Conservation (phyloP, 1,140 invertebrate genomes). For the Laupala kohalensis region DNA sequence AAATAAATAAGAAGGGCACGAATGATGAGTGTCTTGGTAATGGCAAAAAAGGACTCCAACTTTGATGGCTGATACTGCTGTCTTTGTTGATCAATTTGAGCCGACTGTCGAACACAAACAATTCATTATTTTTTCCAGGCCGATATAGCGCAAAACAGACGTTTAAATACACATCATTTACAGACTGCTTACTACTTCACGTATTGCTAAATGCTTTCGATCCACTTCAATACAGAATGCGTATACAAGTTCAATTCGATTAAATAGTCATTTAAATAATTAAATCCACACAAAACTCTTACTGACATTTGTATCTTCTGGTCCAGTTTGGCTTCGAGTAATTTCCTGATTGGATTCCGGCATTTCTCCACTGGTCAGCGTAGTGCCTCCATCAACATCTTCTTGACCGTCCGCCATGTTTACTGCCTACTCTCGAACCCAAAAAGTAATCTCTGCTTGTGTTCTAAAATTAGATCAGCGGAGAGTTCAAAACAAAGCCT, state of each 20-base stretch:
- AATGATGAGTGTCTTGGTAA: conserved; percentile 69
- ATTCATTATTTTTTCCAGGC: too few species aligned
- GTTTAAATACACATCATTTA: too few species aligned
- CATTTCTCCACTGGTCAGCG: background rate
- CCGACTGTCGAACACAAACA: conserved; percentile 5
- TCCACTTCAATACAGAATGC: too few species aligned
- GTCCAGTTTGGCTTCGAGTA: background rate
- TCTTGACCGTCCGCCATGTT: background rate
- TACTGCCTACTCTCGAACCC: background rate
- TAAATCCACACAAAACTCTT: background rate
- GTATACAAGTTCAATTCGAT: too few species aligned
- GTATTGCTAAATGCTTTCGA: too few species aligned
- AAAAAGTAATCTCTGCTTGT: background rate
- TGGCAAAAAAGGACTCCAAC: conserved; percentile 67
- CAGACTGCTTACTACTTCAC: too few species aligned
- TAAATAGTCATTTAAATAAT: too few species aligned
- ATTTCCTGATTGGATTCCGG: background rate
- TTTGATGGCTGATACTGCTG: conserved; percentile 45
- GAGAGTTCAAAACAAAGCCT: background rate
- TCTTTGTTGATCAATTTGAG: conserved; percentile 19
- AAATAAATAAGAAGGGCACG: conserved; percentile 88
- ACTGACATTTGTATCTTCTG: background rate
- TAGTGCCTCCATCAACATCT: background rate
- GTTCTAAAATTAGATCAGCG: background rate
- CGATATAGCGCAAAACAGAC: too few species aligned